phyloP scores from a whole-genome alignment of 2,113 vertebrate genomes.

The Oenanthe melanoleuca region DNA sequence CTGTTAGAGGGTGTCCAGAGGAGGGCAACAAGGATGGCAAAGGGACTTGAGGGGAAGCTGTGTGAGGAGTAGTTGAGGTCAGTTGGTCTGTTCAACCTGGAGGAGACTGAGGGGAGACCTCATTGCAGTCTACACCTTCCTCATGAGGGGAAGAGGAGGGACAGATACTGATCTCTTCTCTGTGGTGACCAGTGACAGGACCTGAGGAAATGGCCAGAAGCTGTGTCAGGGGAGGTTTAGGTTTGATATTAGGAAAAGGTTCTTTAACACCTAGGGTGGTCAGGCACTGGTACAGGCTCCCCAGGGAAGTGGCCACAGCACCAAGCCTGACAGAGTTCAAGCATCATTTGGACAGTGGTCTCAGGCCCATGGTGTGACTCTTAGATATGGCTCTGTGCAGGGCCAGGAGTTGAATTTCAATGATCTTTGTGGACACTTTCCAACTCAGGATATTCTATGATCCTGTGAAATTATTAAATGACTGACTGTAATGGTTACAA shows the following conservation, averaged over 20 bases:
- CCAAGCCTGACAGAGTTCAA: background rate
- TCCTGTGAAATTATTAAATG: background rate
- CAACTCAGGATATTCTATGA: background rate
- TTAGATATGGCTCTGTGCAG: background rate
- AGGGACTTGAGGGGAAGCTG: background rate
- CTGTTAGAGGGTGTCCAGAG: background rate
- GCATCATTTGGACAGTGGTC: background rate
- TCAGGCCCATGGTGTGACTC: background rate
- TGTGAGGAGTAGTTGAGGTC: background rate
- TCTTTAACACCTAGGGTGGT: fast-evolving
- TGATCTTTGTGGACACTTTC: background rate
- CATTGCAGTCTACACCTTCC: background rate
- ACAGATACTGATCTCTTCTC: background rate
- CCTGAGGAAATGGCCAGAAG: background rate
- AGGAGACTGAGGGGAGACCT: background rate
- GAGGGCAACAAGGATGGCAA: background rate
- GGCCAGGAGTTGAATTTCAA: background rate
- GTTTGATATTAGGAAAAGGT: background rate
- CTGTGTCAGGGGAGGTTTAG: background rate
- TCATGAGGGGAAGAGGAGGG: background rate
- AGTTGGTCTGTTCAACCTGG: background rate
- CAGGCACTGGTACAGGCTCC: background rate
- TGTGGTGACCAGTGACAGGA: background rate
- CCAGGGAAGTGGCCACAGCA: background rate
- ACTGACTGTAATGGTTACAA: background rate